phyloP scores from a whole-genome alignment of 2,888 invertebrate genomes.

The Phaedon cochleariae region DNA sequence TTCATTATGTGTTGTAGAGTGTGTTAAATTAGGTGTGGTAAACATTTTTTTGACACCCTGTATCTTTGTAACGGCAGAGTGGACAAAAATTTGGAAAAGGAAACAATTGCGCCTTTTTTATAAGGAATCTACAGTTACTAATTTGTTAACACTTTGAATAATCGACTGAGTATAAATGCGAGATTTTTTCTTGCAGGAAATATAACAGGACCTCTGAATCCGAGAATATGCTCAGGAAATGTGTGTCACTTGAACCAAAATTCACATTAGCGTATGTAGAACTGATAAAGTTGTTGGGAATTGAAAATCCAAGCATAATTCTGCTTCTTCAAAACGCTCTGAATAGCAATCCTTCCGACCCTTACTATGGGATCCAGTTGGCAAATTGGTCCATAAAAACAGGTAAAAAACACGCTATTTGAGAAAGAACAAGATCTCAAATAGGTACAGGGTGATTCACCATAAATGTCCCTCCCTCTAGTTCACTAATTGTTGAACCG shows the following conservation, averaged over 20 bases:
- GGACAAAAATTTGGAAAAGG: too few relatives aligned
- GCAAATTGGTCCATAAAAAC: constrained; percentile 76
- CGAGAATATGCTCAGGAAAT: constrained; percentile 73
- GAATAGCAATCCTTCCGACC: constrained; percentile 72
- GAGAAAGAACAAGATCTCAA: too few relatives aligned
- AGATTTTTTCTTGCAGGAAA: constrained; percentile 71
- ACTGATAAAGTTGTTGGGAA: constrained; percentile 67
- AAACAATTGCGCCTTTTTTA: too few relatives aligned
- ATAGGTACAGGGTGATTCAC: too few relatives aligned
- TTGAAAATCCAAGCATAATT: constrained; percentile 66
- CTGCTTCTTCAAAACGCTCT: constrained; percentile 70
- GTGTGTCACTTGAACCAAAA: constrained; percentile 72
- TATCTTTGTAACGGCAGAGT: background rate
- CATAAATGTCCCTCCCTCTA: too few relatives aligned
- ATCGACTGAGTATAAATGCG: too few relatives aligned
- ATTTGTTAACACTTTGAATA: too few relatives aligned
- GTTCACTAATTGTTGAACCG: too few relatives aligned
- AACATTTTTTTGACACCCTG: background rate
- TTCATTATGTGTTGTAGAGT: too few relatives aligned
- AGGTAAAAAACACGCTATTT: too few relatives aligned
- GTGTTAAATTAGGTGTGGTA: too few relatives aligned
- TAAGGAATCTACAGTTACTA: too few relatives aligned
- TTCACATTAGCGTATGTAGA: constrained; percentile 77
- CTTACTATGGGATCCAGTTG: constrained; percentile 75
- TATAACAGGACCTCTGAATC: constrained; percentile 73